A percentile compares a stretch with the other conserved stretches of the same genome.
Evolutionary conservation across 1,140 invertebrate species (phyloP).

Genomic region (Ericerus pela): DNA sequence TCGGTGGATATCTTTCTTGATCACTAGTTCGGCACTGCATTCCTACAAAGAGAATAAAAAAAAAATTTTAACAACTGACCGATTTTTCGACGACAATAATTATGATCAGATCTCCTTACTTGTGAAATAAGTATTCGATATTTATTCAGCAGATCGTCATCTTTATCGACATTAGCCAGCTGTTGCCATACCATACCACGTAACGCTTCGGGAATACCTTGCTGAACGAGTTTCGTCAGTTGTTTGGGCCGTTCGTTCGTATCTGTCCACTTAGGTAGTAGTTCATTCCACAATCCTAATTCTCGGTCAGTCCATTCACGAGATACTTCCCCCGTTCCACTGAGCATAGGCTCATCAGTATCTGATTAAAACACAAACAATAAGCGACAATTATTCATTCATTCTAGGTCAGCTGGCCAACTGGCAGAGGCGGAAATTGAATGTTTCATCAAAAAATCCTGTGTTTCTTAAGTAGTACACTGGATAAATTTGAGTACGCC

Average conservation of each 20-base stretch:
- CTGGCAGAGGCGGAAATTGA: too few species aligned
- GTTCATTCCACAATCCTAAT: slow-evolving; percentile 80
- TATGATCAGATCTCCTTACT: slow-evolving; percentile 35
- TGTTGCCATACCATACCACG: slow-evolving; percentile 95
- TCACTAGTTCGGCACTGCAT: slow-evolving; percentile 77
- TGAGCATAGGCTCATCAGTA: slow-evolving; percentile 88
- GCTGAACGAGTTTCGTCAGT: slow-evolving; percentile 57
- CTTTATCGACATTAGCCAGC: slow-evolving; percentile 69
- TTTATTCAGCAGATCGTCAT: slow-evolving; percentile 73
- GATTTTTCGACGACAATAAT: not conserved
- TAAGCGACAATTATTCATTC: too few species aligned
- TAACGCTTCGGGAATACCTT: slow-evolving; percentile 88
- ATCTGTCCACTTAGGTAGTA: slow-evolving; percentile 57
- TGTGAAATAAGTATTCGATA: slow-evolving; percentile 86
- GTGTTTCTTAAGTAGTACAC: too few species aligned
- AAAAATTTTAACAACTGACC: slow-evolving; percentile 8
- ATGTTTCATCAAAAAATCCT: too few species aligned
- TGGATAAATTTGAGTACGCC: too few species aligned
- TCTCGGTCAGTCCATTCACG: slow-evolving; percentile 90
- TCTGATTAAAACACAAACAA: slow-evolving; percentile 35
- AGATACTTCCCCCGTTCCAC: slow-evolving; percentile 89
- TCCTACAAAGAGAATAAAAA: slow-evolving; percentile 41
- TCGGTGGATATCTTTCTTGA: slow-evolving; percentile 87
- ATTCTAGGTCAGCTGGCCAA: too few species aligned
- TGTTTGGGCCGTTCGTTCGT: slow-evolving; percentile 62